Evolutionary conservation across 2,888 invertebrate genomes (phyloP).

Genomic region (Seira sanloemensis): DNA sequence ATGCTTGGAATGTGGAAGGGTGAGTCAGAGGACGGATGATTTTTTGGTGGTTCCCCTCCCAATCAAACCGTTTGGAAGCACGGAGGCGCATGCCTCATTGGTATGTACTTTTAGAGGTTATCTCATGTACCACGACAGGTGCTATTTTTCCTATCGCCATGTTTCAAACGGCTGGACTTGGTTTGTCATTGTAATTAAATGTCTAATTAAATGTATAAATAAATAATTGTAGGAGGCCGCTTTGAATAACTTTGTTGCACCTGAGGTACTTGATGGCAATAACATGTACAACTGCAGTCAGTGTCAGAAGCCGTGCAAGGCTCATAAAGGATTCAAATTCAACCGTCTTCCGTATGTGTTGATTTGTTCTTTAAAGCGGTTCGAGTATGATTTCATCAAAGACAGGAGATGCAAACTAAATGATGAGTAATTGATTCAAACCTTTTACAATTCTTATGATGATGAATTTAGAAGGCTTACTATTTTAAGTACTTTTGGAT

Average conservation of each 20-base stretch:
- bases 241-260: slow-evolving; percentile 87
- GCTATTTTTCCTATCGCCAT: too few relatives aligned
- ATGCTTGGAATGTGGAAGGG: slow-evolving; percentile 89
- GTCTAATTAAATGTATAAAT: too few relatives aligned
- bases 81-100: slow-evolving; percentile 79
- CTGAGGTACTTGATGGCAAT: slow-evolving; percentile 87
- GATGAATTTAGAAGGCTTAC: too few relatives aligned
- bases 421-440: slow-evolving; percentile 40
- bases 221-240: slow-evolving; percentile 83
- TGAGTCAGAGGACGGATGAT: slow-evolving; percentile 88
- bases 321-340: slow-evolving; percentile 92
- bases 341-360: slow-evolving; percentile 90
- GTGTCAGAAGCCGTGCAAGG: slow-evolving; percentile 90
- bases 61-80: slow-evolving; percentile 85
- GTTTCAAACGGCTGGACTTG: background rate
- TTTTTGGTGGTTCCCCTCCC: slow-evolving; percentile 92
- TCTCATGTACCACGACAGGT: too few relatives aligned
- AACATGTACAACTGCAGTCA: slow-evolving; percentile 93
- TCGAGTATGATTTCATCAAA: slow-evolving; percentile 84
- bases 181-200: too few relatives aligned
- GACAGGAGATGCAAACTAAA: slow-evolving; percentile 57
- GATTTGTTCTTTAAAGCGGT: slow-evolving; percentile 90
- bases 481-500: too few relatives aligned
- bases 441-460: too few relatives aligned
- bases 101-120: slow-evolving; percentile 78